These are phyloP conservation scores for Oreochromis aureus DNA, from an alignment of 2,113 vertebrate genomes.

Conservation along the genomic window DNA sequence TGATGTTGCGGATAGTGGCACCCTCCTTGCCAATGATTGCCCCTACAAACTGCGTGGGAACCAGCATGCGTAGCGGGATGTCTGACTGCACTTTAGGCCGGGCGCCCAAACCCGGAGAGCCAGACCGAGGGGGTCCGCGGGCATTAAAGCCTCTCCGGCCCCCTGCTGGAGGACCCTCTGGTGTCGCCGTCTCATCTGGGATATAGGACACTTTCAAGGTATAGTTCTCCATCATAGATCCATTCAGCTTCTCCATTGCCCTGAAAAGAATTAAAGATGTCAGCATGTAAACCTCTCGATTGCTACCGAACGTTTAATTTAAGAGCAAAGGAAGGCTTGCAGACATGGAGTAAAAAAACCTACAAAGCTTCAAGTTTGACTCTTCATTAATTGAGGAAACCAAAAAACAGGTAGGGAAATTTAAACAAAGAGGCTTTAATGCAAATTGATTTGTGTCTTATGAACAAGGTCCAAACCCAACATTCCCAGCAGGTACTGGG, in stretches of 20 bases:
- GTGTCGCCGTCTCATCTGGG: slow-evolving; percentile 84
- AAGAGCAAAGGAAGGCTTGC: background rate
- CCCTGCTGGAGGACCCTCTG: slow-evolving; percentile 65
- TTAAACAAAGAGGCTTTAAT: background rate
- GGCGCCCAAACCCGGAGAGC: slow-evolving; percentile 80
- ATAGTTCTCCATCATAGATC: slow-evolving; percentile 91
- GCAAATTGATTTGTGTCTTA: background rate
- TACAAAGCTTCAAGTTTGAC: background rate
- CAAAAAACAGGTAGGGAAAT: background rate
- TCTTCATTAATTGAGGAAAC: background rate
- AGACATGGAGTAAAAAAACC: background rate
- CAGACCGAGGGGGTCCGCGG: slow-evolving; percentile 83
- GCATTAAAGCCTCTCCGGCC: slow-evolving; percentile 82
- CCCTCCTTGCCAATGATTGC: slow-evolving; percentile 98
- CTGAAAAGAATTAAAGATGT: slow-evolving; percentile 51
- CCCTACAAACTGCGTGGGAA: slow-evolving; percentile 96
- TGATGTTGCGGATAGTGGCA: slow-evolving; percentile 94
- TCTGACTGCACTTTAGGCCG: slow-evolving; percentile 89
- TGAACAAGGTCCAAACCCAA: background rate
- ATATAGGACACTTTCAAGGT: slow-evolving; percentile 95
- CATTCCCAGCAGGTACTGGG: background rate
- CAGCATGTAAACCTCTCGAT: background rate
- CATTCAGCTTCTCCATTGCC: slow-evolving; percentile 95
- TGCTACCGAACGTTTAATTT: background rate
- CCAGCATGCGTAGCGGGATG: slow-evolving; percentile 88